phyloP scores from a whole-genome alignment of 2,113 vertebrate genomes.

The Lathamus discolor region DNA sequence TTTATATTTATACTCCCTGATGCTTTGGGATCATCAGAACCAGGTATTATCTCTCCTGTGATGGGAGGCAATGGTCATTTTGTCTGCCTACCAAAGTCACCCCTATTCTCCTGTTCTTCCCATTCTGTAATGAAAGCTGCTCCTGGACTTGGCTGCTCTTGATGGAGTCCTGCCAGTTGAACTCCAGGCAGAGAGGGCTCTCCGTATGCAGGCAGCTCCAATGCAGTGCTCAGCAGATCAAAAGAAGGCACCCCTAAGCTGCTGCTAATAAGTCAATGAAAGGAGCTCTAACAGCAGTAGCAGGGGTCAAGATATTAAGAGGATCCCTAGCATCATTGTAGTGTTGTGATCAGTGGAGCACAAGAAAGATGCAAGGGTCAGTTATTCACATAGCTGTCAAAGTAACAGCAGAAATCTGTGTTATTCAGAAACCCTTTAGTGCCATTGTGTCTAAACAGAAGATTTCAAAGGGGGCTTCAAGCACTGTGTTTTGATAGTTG shows the following conservation, averaged over 20 bases:
- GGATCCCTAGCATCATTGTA: neutral
- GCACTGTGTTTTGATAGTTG: neutral
- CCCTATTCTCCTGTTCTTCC: neutral
- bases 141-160: neutral
- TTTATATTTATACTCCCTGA: neutral
- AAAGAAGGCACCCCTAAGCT: neutral
- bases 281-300: neutral
- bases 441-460: neutral
- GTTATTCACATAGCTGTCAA: neutral
- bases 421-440: neutral
- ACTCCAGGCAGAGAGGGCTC: neutral
- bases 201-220: neutral
- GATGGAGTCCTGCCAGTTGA: neutral
- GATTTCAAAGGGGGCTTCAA: neutral
- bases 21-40: neutral
- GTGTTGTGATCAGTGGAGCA: neutral
- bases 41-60: neutral
- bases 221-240: neutral
- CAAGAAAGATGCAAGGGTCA: neutral
- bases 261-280: neutral
- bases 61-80: neutral
- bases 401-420: neutral
- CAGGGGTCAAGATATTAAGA: neutral
- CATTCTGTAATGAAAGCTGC: neutral
- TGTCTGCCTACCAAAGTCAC: neutral